Evolutionary conservation across 2,797 vertebrate species (phyloP).

Genomic region (Cirrhinus molitorella): DNA sequence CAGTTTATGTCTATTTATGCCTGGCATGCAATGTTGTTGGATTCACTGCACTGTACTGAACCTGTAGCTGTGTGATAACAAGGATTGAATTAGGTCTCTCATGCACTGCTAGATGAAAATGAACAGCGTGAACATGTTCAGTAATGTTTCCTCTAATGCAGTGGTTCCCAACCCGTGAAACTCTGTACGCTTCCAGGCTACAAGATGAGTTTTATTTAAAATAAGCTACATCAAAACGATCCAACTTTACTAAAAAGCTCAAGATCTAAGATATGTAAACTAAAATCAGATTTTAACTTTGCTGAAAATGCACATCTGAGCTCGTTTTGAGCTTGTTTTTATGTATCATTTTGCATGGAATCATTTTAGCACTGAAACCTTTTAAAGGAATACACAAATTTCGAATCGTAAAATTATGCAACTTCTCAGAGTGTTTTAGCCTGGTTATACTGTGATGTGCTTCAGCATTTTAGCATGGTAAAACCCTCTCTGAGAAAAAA

Average conservation of each 20-base stretch:
- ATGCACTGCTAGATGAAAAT: constrained; percentile 21
- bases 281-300: background rate
- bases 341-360: background rate
- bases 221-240: background rate
- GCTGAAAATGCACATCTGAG: background rate
- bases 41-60: constrained; percentile 21
- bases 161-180: background rate
- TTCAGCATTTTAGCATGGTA: background rate
- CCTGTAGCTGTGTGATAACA: constrained; percentile 33
- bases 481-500: background rate
- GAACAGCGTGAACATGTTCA: constrained; percentile 16
- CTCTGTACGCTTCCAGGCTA: background rate
- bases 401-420: too few species aligned
- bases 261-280: background rate
- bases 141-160: constrained; percentile 14
- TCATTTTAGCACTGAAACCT: background rate
- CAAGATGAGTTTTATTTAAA: background rate
- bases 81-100: constrained; percentile 11
- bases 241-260: background rate
- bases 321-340: too few species aligned
- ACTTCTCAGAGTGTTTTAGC: background rate
- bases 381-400: background rate
- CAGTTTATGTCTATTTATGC: constrained; percentile 23
- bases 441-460: background rate
- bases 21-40: constrained; percentile 28